A percentile compares a stretch with the other conserved stretches of the same genome.
phyloP scores from a whole-genome alignment of 2,888 invertebrate species.

The Chouioia cunea region DNA sequence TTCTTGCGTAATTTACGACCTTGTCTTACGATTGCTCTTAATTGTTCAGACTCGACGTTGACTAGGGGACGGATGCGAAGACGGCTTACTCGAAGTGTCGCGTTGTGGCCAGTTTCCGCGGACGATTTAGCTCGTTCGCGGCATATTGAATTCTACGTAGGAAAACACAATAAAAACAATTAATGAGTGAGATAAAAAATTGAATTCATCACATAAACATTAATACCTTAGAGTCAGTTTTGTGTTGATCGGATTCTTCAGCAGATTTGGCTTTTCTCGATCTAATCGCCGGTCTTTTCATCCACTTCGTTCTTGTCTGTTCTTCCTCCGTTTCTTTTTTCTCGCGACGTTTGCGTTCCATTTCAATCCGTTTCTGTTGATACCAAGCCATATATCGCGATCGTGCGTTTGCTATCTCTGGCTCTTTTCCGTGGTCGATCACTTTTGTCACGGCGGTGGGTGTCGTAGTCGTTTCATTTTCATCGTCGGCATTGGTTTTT shows the following conservation, averaged over 20 bases:
- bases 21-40: constrained; percentile 65
- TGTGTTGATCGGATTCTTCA: constrained; percentile 6
- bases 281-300: constrained; percentile 41
- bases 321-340: constrained; percentile 40
- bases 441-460: neutral
- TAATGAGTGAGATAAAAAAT: neutral
- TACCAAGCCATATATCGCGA: constrained; percentile 67
- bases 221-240: constrained; percentile 10
- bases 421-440: constrained; percentile 54
- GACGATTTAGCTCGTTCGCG: constrained; percentile 45
- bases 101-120: constrained; percentile 50
- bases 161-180: neutral
- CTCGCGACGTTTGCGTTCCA: constrained; percentile 55
- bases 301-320: constrained; percentile 49
- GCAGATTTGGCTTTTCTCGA: constrained; percentile 50
- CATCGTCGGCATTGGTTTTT: neutral
- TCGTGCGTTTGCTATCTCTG: constrained; percentile 48
- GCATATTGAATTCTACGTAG: constrained; percentile 25
- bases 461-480: constrained; percentile 3
- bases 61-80: constrained; percentile 59
- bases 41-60: constrained; percentile 66
- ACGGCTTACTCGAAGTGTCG: constrained; percentile 29
- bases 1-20: constrained; percentile 67
- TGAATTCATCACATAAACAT: neutral
- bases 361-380: constrained; percentile 62